A percentile compares a stretch with the other conserved stretches of the same genome.
These are phyloP conservation scores for Meliscaeva auricollis DNA, from an alignment of 2,888 invertebrate genomes.

Conservation along the genomic window DNA sequence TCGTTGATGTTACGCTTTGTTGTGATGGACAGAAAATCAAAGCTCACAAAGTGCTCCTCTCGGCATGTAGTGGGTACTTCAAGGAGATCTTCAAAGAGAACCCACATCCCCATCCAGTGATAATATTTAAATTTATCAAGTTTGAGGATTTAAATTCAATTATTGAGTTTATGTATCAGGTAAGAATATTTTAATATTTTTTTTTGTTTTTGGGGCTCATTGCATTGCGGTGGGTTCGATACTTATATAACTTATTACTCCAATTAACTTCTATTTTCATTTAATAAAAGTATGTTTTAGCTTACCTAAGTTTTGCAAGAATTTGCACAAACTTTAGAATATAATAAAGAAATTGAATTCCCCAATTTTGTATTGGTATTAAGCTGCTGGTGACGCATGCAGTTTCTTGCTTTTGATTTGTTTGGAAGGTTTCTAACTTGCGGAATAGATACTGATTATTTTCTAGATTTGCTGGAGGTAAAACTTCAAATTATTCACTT, in stretches of 20 bases:
- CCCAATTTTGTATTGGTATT: too few species aligned
- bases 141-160: constrained; percentile 91
- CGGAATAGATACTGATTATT: too few species aligned
- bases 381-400: too few species aligned
- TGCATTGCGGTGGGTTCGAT: not conserved
- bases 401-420: too few species aligned
- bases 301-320: too few species aligned
- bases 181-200: constrained; percentile 74
- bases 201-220: not conserved
- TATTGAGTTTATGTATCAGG: constrained; percentile 91
- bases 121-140: constrained; percentile 92
- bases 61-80: constrained; percentile 94
- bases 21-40: constrained; percentile 93
- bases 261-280: too few species aligned
- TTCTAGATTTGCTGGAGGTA: too few species aligned
- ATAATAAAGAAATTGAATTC: too few species aligned
- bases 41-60: constrained; percentile 93
- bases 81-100: constrained; percentile 90
- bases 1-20: constrained; percentile 94
- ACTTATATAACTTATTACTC: constrained; percentile 25
- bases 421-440: too few species aligned
- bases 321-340: too few species aligned
- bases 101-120: constrained; percentile 92
- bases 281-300: too few species aligned
- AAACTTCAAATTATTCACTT: too few species aligned